These are phyloP conservation scores for Embiotoca jacksoni DNA, from an alignment of 2,113 vertebrate genomes.

Conservation along the genomic window DNA sequence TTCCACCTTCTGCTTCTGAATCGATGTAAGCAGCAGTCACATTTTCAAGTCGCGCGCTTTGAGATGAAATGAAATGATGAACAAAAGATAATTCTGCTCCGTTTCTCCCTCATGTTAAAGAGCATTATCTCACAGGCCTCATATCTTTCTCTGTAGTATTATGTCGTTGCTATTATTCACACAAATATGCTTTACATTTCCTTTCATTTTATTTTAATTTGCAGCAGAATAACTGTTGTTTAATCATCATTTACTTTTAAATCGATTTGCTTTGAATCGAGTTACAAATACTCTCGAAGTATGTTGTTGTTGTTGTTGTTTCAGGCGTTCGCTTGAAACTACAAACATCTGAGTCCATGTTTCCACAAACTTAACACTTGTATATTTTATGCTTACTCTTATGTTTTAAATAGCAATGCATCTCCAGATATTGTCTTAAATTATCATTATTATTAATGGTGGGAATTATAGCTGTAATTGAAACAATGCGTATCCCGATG, in stretches of 20 bases:
- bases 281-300: not conserved
- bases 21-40: not conserved
- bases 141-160: not conserved
- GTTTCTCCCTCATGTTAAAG: not conserved
- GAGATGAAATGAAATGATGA: not conserved
- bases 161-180: not conserved
- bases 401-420: not conserved
- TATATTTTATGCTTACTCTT: not conserved
- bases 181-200: not conserved
- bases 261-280: not conserved
- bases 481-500: no score
- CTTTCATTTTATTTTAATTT: not conserved
- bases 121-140: not conserved
- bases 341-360: not conserved
- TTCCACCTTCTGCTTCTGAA: not conserved
- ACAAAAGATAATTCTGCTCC: not conserved
- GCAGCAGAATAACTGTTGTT: not conserved
- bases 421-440: not conserved
- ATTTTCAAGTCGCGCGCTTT: conserved; percentile 29
- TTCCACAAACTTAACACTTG: no score
- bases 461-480: not conserved
- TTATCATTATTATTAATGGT: not conserved
- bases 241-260: no score
- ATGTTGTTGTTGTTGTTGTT: not conserved
- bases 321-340: not conserved